These are phyloP conservation scores for Drosophila pseudoananassae DNA, from an alignment of 1,140 invertebrate genomes.

Conservation along the genomic window DNA sequence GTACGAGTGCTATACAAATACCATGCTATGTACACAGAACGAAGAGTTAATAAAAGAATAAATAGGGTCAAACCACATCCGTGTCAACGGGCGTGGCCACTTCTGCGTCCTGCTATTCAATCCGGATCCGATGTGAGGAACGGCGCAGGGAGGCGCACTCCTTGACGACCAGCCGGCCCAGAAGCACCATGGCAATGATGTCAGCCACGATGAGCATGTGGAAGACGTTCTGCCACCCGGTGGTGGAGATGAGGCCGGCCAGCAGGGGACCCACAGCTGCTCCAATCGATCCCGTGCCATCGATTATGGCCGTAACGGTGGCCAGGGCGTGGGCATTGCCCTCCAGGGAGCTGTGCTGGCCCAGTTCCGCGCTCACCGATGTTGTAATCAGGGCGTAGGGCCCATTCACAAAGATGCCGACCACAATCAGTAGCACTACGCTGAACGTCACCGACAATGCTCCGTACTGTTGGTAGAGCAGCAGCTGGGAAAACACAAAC, in stretches of 20 bases:
- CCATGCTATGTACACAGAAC: constrained; percentile 42
- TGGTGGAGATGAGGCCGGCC: constrained; percentile 91
- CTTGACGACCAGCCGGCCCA: constrained; percentile 84
- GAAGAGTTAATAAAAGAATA: constrained; percentile 24
- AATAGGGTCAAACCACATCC: constrained; percentile 44
- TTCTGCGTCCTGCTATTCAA: constrained; percentile 66
- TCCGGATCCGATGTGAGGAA: constrained; percentile 67
- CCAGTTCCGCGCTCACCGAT: constrained; percentile 96
- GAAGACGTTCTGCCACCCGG: constrained; percentile 95
- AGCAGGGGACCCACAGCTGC: constrained; percentile 95
- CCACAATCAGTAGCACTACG: constrained; percentile 89
- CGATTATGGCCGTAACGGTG: constrained; percentile 98
- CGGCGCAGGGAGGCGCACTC: constrained; percentile 60
- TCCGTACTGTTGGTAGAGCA: constrained; percentile 91
- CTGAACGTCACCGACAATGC: constrained; percentile 87
- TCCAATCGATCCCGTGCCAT: constrained; percentile 96
- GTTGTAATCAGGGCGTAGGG: constrained; percentile 98
- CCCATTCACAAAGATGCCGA: constrained; percentile 95
- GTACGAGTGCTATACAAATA: constrained; percentile 16
- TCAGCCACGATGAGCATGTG: constrained; percentile 95
- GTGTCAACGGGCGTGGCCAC: constrained; percentile 1
- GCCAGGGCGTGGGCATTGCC: constrained; percentile 95
- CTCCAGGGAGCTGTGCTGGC: constrained; percentile 91
- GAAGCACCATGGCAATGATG: constrained; percentile 90
- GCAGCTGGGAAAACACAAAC: constrained; percentile 86